Base-by-base conservation (phyloP, 1,140 invertebrate species). In the Copidosoma floridanum region DNA sequence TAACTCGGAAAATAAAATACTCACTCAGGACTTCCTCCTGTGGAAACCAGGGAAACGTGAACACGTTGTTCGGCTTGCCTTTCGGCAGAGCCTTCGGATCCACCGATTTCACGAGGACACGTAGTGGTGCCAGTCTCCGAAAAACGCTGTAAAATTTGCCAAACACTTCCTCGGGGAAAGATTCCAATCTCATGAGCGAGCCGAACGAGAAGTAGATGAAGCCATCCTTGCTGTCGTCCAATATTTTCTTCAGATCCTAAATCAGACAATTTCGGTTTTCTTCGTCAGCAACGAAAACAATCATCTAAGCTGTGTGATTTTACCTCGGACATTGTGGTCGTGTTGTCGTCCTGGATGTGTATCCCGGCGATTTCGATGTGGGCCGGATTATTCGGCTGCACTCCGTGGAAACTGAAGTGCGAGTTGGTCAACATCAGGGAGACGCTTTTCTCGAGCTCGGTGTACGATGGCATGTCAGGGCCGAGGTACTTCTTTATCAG, bases 171-270 rank as follows among this genome's bases (percentile, higher is more conserved):
- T 78, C 65, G 0, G 86, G 82, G 62, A 91, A 75, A 0, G 81
- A 79, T 14, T 84, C 81, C 50, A 83, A 80, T 53, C 82, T 81
- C 20, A 88, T 73, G 65, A 85, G 80, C 8, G 87, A 86, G 23
- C 89, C 89, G 68, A 90, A 82, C 65, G 84, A 87, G 62, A 90
- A 86, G 59, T 85, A 86, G 37, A 91, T 83, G 2, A 89, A 84
- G 1, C 88, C 88, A 65, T 87, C 71, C 61, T 82, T 78, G 24
- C 86, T 82, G 64, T 83, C 83, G 59, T 88, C 85, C 43, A 89
- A 74, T 69, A 86, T 85, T 55, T 84, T 82, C 67, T 86, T 80
- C n/a, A 90, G 67, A 35, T 86, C 84, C 85, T 88, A 74, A 46
- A 75, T n/a, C n/a, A n/a, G n/a, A n/a, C n/a, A n/a, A n/a, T n/a